Conservation (phyloP, 2,797 vertebrate genomes). For the Oreonectes daqikongensis region DNA sequence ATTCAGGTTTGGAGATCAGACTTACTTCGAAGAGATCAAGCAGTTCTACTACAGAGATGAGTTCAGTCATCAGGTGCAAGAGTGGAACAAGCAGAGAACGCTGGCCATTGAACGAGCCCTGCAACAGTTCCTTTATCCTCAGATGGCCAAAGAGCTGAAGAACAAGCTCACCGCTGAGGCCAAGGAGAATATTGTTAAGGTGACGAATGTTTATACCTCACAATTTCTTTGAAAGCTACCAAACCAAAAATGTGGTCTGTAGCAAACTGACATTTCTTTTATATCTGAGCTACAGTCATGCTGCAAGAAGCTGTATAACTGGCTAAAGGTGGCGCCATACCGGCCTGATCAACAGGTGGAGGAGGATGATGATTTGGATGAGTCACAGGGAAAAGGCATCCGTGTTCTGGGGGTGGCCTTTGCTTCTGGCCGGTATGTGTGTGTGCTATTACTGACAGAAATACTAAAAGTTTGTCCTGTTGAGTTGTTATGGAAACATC, state of each 20-base stretch:
- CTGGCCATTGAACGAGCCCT: conserved; percentile 93
- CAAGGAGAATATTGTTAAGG: conserved; percentile 95
- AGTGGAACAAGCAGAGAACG: conserved; percentile 97
- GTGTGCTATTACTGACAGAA: neutral
- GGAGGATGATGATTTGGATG: conserved; percentile 98
- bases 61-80: conserved; percentile 99
- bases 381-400: conserved; percentile 94
- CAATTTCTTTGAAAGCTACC: neutral
- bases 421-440: conserved; percentile 87
- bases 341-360: conserved; percentile 96
- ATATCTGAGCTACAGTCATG: conserved; percentile 78
- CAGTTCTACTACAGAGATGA: conserved; percentile 99
- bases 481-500: no score
- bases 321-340: conserved; percentile 94
- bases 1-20: conserved; percentile 89
- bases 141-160: conserved; percentile 97
- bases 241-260: neutral
- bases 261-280: neutral
- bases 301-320: conserved; percentile 95
- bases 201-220: conserved; percentile 60
- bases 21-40: conserved; percentile 98
- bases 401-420: conserved; percentile 93
- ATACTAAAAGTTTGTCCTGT: no score
- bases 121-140: conserved; percentile 95
- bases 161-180: conserved; percentile 92